phyloP scores from a whole-genome alignment of 1,140 invertebrate genomes.

The Microvelia longipes region DNA sequence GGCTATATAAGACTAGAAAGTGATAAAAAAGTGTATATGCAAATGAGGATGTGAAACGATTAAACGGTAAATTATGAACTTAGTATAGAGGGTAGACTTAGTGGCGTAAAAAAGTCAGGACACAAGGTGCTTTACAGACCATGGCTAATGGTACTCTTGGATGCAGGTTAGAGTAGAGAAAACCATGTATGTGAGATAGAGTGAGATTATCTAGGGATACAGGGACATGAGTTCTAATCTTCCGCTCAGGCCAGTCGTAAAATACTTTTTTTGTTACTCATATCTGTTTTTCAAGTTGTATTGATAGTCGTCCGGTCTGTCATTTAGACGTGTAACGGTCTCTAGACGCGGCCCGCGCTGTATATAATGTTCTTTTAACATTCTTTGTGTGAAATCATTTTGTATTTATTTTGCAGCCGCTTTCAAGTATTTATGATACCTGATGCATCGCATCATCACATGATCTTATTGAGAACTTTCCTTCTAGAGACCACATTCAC shows the following conservation, averaged over 20 bases:
- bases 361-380: too few relatives aligned
- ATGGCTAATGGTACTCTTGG: background rate
- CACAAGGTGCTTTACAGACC: background rate
- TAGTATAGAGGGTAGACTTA: background rate
- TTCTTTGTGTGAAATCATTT: too few relatives aligned
- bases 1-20: background rate
- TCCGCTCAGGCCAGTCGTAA: background rate
- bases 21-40: background rate
- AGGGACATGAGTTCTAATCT: too few relatives aligned
- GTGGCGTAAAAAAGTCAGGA: background rate
- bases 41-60: background rate
- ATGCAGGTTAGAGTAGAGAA: background rate
- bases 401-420: too few relatives aligned
- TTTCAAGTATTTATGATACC: too few relatives aligned
- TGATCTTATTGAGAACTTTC: too few relatives aligned
- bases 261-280: background rate
- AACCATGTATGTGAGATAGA: too few relatives aligned
- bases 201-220: too few relatives aligned
- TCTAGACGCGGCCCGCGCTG: background rate
- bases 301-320: background rate
- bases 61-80: background rate
- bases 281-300: background rate
- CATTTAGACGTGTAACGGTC: background rate
- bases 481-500: too few relatives aligned
- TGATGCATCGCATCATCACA: too few relatives aligned